phyloP scores from a whole-genome alignment of 2,113 vertebrate genomes.

The Nycticebus coucang region DNA sequence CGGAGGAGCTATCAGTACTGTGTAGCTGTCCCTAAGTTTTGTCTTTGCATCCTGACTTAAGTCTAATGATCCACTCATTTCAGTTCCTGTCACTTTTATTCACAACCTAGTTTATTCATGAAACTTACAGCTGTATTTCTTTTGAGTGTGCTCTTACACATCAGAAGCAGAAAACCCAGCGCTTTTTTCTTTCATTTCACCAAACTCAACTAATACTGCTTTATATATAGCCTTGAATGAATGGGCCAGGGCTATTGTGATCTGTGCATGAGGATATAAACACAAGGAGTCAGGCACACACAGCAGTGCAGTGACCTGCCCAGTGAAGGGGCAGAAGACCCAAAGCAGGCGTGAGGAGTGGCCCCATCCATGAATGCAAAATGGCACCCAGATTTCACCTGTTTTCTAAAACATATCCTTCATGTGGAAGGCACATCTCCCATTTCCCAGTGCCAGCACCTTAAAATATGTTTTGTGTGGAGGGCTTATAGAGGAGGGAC shows the following conservation, averaged over 20 bases:
- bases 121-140: not conserved
- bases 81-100: not conserved
- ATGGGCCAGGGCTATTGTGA: not conserved
- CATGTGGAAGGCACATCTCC: not conserved
- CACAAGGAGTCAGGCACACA: not conserved
- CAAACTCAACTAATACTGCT: not conserved
- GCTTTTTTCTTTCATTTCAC: not conserved
- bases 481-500: not conserved
- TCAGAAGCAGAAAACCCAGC: not conserved
- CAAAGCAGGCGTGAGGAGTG: no score
- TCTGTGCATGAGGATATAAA: not conserved
- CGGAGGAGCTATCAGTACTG: not conserved
- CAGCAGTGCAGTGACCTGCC: no score
- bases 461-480: not conserved
- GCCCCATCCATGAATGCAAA: rapidly evolving
- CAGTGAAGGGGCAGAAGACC: not conserved
- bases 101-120: not conserved
- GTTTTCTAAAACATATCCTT: not conserved
- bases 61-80: not conserved
- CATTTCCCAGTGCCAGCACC: not conserved
- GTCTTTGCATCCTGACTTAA: not conserved
- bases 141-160: not conserved
- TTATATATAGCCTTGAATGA: not conserved
- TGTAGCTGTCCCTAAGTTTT: not conserved
- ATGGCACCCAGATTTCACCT: not conserved